A percentile compares a stretch with the other conserved stretches of the same genome.
Conservation (phyloP, 2,888 invertebrate species). For the Lasioglossum vierecki region DNA sequence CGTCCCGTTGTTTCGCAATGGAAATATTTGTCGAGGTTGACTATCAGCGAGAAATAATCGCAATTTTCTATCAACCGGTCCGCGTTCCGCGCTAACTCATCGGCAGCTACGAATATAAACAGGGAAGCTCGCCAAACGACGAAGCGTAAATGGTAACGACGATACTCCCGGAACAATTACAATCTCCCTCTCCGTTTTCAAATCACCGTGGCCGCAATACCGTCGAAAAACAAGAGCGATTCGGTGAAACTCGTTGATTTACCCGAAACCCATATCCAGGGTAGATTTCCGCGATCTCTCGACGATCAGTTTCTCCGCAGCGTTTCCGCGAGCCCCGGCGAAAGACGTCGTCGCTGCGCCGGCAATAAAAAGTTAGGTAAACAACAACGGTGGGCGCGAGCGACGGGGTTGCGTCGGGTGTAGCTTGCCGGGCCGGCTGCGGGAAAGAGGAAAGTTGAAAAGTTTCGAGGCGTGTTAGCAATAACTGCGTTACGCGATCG, state of each 20-base stretch:
- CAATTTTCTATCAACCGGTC: not conserved
- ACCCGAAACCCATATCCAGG: not conserved
- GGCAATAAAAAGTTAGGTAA: constrained; percentile 21
- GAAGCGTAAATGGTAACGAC: not conserved
- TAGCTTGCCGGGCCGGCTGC: too few relatives aligned
- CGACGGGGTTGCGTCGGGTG: not conserved
- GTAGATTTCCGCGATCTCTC: not conserved
- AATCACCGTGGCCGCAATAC: not conserved
- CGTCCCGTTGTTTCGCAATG: not conserved
- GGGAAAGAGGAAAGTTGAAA: constrained; percentile 7
- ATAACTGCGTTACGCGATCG: constrained; percentile 55
- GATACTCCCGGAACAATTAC: not conserved
- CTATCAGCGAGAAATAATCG: not conserved
- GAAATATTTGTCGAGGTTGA: not conserved
- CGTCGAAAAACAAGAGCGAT: not conserved
- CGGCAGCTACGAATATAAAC: not conserved
- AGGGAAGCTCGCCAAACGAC: not conserved
- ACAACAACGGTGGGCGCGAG: not conserved
- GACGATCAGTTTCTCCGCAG: constrained; percentile 16
- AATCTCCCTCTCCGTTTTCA: not conserved
- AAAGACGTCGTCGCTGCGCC: not conserved
- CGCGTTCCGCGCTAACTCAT: not conserved
- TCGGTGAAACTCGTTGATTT: not conserved
- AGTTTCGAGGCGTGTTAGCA: constrained; percentile 22
- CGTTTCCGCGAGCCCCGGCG: not conserved